Evolutionary conservation across 2,888 invertebrate genomes (phyloP), one percentile per base, ranked within the genome.

Genomic region (Norana najaformis): DNA sequence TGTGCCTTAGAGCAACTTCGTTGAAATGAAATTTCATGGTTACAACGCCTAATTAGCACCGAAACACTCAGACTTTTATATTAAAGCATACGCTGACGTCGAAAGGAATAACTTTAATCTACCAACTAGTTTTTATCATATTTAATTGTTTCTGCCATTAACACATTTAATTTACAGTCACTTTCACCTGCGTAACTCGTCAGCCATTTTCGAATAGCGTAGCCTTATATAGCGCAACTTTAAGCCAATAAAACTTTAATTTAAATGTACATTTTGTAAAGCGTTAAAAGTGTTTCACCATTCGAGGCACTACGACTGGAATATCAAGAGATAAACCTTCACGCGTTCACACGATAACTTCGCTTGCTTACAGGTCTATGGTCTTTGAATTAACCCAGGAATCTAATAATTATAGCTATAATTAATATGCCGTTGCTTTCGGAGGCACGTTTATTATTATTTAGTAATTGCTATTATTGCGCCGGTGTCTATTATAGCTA

Each of bases 1-100:
- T 34, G 36, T 90, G 90, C 39, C 69, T n/a, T 20, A 90, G 89
- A 30, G 89, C 89, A n/a, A 83, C 38, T 34, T 90, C 90, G 89
- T 83, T 89, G 35, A 90, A 90, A 47, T 82, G 89, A 11, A 88
- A 39, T 89, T 47, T 88, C 89, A 93, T 93, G 93, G 93, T 1
- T 69, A 69, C n/a, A 69, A 69, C 69, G 69, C 8, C 69, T 30
- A 69, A n/a, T n/a, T 30, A 69, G n/a, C 69, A 13, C 69, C 69
- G 30, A 69, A 30, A 69, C n/a, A 69, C 2, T 8, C n/a, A 69
- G n/a, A 53, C 16, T n/a, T 8, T 47, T 69, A 69, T 8, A 69
- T n/a, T 69, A 69, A 69, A 69, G n/a, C n/a, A 69, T 13, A 69
- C 1, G n/a, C 3, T 69, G 69, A 69, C 30, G 30, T 69, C 30